phyloP scores from a whole-genome alignment of 2,113 vertebrate species.

The Rana temporaria region DNA sequence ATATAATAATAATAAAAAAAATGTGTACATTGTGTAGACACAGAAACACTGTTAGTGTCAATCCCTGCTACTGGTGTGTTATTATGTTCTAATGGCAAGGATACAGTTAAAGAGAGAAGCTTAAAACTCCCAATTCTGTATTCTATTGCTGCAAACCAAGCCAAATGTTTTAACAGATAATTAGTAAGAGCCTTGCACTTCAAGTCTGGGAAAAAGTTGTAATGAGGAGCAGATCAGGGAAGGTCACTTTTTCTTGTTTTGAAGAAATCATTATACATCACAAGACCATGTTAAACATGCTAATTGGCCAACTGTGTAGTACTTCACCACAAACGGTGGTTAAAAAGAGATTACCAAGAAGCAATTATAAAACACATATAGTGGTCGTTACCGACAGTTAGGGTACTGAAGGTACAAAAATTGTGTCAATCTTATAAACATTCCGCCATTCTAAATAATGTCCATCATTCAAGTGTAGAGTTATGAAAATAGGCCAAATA shows the following conservation, averaged over 20 bases:
- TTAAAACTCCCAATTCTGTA: slow-evolving; percentile 10
- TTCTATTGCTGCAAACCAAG: slow-evolving; percentile 32
- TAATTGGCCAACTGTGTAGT: neutral
- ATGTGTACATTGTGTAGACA: neutral
- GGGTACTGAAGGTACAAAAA: too few species aligned
- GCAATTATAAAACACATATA: too few species aligned
- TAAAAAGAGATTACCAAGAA: too few species aligned
- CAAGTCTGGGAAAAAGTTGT: slow-evolving; percentile 55
- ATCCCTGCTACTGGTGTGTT: neutral
- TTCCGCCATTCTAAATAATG: too few species aligned
- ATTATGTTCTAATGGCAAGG: neutral
- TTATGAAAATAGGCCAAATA: too few species aligned
- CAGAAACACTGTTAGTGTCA: neutral
- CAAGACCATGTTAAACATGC: neutral
- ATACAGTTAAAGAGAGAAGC: neutral
- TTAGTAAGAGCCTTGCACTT: slow-evolving; percentile 23
- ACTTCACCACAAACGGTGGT: too few species aligned
- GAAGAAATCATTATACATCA: slow-evolving; percentile 50
- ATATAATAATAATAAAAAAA: too few species aligned
- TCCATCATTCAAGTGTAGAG: too few species aligned
- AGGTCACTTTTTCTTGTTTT: slow-evolving; percentile 38
- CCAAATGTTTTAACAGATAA: slow-evolving; percentile 25
- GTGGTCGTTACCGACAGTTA: too few species aligned
- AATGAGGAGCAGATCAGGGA: slow-evolving; percentile 52
- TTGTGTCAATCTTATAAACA: too few species aligned